A percentile compares a stretch with the other conserved stretches of the same genome.
Evolutionary conservation across 1,140 invertebrate species (phyloP).

Genomic region (Frieseomelitta varia): DNA sequence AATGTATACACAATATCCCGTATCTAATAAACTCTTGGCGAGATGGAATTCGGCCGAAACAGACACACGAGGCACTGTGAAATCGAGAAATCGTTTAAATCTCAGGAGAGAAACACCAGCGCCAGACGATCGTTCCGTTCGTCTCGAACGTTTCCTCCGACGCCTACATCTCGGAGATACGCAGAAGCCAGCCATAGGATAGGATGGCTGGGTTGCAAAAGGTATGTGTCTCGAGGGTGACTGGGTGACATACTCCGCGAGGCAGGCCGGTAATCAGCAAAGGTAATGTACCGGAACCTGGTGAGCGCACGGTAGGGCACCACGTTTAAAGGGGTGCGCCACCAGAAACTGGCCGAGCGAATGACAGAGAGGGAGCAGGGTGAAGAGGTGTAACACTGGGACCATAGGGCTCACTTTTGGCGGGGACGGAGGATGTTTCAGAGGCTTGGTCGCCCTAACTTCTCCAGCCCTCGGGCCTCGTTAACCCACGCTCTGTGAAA

Average conservation of each 20-base stretch:
- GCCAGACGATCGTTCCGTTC: conserved; percentile 9
- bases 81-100: conserved; percentile 17
- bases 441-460: conserved; percentile 64
- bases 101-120: conserved; percentile 10
- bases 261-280: conserved; percentile 78
- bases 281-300: conserved; percentile 80
- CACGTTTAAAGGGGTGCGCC: conserved; percentile 68
- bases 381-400: conserved; percentile 35
- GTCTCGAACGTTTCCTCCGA: conserved; percentile 36
- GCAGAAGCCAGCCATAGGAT: background rate
- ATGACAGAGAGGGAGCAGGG: background rate
- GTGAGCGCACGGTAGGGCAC: conserved; percentile 46
- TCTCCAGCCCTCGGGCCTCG: conserved; percentile 76
- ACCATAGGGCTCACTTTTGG: conserved; percentile 54
- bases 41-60: background rate
- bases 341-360: conserved; percentile 10
- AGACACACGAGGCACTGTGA: background rate
- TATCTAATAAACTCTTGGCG: conserved; percentile 16
- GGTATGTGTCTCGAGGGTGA: conserved; percentile 74
- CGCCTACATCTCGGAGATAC: conserved; percentile 30
- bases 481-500: conserved; percentile 82
- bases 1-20: background rate
- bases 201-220: conserved; percentile 60
- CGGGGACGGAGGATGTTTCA: conserved; percentile 49
- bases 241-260: conserved; percentile 78